Conservation (phyloP, 2,888 invertebrate genomes). For the Neoascia interrupta region DNA sequence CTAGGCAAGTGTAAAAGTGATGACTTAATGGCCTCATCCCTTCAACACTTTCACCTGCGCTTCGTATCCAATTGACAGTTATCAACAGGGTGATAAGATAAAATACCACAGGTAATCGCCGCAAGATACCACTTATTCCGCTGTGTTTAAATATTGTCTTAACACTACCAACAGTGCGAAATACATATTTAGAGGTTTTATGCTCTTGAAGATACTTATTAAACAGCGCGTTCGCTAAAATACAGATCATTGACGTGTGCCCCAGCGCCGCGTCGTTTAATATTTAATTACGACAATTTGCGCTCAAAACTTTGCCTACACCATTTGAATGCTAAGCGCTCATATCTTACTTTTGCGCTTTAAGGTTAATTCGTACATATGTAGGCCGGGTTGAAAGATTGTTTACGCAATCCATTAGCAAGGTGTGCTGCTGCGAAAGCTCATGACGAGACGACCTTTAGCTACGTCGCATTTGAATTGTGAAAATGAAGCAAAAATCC, state of each 20-base stretch:
- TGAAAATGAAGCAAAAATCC: constrained; percentile 8
- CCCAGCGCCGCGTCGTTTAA: too few relatives aligned
- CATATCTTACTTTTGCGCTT: not conserved
- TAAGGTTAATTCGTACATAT: constrained; percentile 40
- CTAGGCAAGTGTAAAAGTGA: constrained; percentile 6
- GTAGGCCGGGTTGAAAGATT: too few relatives aligned
- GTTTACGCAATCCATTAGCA: constrained; percentile 52
- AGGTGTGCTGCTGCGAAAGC: constrained; percentile 38
- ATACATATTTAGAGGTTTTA: too few relatives aligned
- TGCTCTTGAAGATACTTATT: constrained; percentile 15
- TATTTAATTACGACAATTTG: constrained; percentile 36
- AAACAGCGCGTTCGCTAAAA: constrained; percentile 10
- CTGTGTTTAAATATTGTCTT: constrained; percentile 18
- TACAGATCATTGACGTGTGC: constrained; percentile 43
- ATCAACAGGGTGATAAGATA: constrained; percentile 24
- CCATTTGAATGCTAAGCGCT: constrained; percentile 24
- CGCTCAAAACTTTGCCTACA: constrained; percentile 9
- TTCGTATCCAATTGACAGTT: not conserved
- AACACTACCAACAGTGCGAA: constrained; percentile 3
- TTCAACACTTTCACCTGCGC: not conserved
- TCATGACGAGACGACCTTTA: constrained; percentile 41
- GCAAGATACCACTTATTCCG: not conserved
- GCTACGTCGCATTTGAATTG: constrained; percentile 24
- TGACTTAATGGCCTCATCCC: not conserved
- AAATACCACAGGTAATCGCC: constrained; percentile 12